These are phyloP conservation scores for Cydia splendana DNA, from an alignment of 1,140 invertebrate species.

Conservation along the genomic window DNA sequence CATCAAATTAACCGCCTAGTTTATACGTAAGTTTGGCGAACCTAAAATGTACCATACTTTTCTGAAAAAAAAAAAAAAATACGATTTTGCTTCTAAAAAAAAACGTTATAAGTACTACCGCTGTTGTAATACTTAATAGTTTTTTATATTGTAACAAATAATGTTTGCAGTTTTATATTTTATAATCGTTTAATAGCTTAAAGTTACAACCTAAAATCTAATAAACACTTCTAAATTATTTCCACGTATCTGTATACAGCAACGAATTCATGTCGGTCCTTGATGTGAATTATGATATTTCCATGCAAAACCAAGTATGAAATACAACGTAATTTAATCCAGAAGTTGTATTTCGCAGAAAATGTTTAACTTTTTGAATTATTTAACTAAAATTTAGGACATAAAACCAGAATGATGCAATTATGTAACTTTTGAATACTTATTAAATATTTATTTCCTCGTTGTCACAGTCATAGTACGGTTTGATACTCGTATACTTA, in stretches of 20 bases:
- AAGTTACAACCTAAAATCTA: not conserved
- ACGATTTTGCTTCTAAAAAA: too few species aligned
- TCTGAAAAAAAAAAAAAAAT: too few species aligned
- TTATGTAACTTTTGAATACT: too few species aligned
- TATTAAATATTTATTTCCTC: too few species aligned
- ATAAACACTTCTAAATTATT: not conserved
- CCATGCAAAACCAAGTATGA: conserved; percentile 9
- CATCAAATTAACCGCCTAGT: not conserved
- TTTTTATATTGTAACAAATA: too few species aligned
- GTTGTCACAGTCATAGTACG: too few species aligned
- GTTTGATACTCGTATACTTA: too few species aligned
- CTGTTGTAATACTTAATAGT: too few species aligned
- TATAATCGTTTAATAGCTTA: not conserved
- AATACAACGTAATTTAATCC: conserved; percentile 17
- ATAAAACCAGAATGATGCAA: not conserved
- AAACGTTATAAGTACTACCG: too few species aligned
- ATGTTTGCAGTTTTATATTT: too few species aligned
- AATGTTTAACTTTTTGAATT: conserved; percentile 8
- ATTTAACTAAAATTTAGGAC: not conserved
- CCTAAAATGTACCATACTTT: too few species aligned
- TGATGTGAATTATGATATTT: conserved; percentile 9
- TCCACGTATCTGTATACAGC: conserved; percentile 8
- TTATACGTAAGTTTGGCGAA: too few species aligned
- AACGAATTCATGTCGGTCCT: not conserved
- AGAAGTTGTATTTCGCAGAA: not conserved